Base-by-base conservation (phyloP, 2,797 vertebrate species). In the Syngnathus acus region DNA sequence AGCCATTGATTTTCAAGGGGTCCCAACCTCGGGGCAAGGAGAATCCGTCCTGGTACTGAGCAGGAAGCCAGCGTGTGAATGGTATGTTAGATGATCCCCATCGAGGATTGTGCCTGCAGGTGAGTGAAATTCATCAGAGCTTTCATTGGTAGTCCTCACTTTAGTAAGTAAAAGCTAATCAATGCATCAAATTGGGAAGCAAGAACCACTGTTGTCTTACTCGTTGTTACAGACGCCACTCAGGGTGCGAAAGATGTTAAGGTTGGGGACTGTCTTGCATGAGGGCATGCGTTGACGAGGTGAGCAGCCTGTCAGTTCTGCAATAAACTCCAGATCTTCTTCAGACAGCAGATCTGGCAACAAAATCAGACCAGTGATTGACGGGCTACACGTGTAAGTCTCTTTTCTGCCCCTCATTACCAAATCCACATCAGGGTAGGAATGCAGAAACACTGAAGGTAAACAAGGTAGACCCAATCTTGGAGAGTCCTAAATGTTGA, bases 181-280 rank as follows among this genome's bases (percentile, higher is more conserved):
- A 26, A 26, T 21, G 10, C 59, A 21, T 13, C 58, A 40, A 62
- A 13, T 3, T 62, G 40, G n/a, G 40, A 54, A 54, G n/a, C 32
- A 26, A n/a, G 0, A 42, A 21, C 17, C 0, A 13, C 1, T 5
- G 9, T 1, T 23, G 13, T 32, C 74, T 74, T 62, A 96, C 94
- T 72, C 86, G 87, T 96, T 95, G 86, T 96, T 97, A 86, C 95
- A 97, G 66, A 82, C 64, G 0, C 87, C 87, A 0, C 76, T 88
- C 63, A 92, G 85, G 0, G 90, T 93, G 65, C 92, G 86, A 68
- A 88, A 95, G 11, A 0, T 50, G 64, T 88, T 66, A 6, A 83
- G 0, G 6, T 79, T 65, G 9, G 75, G 54, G 40, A 69, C 74
- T 0, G 67, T 74, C 3, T 4, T 51, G 67, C 88, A 88, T 0